Evolutionary conservation across 1,140 invertebrate genomes (phyloP), one percentile per base, ranked within the genome.

Genomic region (Hormaphis cornu): DNA sequence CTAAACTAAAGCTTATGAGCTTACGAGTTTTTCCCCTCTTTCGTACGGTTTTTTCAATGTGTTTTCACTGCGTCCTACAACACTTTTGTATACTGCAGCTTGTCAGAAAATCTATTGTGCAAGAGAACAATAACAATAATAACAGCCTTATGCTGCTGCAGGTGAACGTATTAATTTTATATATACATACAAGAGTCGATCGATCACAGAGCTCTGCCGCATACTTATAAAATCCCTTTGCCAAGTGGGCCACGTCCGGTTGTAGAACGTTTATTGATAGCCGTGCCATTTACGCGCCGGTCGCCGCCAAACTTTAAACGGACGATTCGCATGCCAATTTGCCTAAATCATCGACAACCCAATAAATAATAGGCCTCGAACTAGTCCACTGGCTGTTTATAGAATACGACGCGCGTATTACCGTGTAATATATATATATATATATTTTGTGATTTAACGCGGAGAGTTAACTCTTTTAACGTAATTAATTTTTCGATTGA

Each of bases 241-340:
- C 61, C 61, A 66, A 66, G 7, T 66, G 61, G 61, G 61, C 61
- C 61, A 48, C 61, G 61, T 48, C 28, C 44, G 28, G 48, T 66
- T 63, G n/a, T 50, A 66, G 61, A 28, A 66, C 26, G 61, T 66
- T 30, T 66, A 66, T 66, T 66, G 61, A 66, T 66, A 66, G 61
- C 61, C n/a, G n/a, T n/a, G n/a, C n/a, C n/a, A 50, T 18, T 18
- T 44, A 28, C 22, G 16, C 30, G 44, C 2, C 12, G n/a, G 42
- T 35, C 50, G 61, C 61, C 50, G 61, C 61, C 61, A 66, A 58
- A 58, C 12, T 40, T 40, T 66, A 24, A 66, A 48, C 61, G 14
- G 20, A 40, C 54, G 22, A 56, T 24, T 37, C 6, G 12, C n/a
- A n/a, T n/a, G n/a, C n/a, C n/a, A n/a, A n/a, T n/a, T n/a, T n/a